These are phyloP conservation scores for Bos indicus DNA, from an alignment of 2,113 vertebrate genomes.

Conservation along the genomic window DNA sequence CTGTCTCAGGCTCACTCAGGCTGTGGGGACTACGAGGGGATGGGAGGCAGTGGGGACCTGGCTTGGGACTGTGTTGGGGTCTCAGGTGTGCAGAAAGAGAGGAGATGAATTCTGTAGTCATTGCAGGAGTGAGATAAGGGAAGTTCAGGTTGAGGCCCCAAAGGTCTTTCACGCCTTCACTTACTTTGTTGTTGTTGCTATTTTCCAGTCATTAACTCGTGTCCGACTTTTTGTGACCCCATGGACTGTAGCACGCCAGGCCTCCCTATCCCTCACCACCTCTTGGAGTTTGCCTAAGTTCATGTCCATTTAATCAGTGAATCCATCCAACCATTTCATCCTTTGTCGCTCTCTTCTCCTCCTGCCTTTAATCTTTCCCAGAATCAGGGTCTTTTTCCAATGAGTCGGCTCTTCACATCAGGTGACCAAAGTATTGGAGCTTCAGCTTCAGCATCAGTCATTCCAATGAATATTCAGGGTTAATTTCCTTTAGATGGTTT, in stretches of 20 bases:
- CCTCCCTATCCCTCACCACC: neutral
- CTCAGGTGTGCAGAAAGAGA: neutral
- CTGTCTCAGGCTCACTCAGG: fast-evolving
- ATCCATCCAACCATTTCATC: neutral
- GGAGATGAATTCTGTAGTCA: neutral
- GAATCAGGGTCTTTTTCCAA: neutral
- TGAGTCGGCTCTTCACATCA: neutral
- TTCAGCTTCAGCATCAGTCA: neutral
- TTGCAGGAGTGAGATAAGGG: neutral
- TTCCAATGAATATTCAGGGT: neutral
- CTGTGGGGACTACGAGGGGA: neutral
- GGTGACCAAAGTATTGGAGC: neutral
- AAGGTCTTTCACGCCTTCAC: neutral
- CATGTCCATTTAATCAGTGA: neutral
- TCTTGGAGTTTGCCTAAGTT: neutral
- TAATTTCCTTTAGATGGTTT: neutral
- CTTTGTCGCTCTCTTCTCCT: neutral
- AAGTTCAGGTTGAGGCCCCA: neutral
- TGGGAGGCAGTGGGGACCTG: neutral
- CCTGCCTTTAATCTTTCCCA: neutral
- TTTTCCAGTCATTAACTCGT: neutral
- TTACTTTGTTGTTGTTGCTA: neutral
- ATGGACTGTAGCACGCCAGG: neutral
- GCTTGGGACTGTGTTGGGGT: neutral
- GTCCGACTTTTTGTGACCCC: neutral